Conservation (phyloP, 2,797 vertebrate species). For the Lepus oiostolus region DNA sequence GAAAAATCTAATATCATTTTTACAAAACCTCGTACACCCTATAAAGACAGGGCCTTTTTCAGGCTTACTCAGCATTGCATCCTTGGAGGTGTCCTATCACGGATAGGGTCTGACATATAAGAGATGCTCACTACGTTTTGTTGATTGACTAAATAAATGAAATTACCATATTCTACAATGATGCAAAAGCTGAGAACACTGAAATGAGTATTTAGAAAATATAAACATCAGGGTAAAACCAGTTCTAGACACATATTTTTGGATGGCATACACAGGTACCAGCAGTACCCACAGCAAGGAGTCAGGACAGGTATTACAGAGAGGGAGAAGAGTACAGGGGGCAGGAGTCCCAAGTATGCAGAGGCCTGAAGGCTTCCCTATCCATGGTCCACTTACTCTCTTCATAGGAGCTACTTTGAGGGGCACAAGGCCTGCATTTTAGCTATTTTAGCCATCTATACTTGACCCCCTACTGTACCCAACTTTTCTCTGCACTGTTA, state of each 20-base stretch:
- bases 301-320: not conserved
- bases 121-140: not conserved
- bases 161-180: not conserved
- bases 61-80: not conserved
- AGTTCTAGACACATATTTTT: not conserved
- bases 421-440: not conserved
- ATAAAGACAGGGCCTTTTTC: not conserved
- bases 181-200: not conserved
- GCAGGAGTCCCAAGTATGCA: not conserved
- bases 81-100: not conserved
- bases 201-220: not conserved
- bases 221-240: not conserved
- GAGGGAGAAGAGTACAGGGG: not conserved
- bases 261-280: not conserved
- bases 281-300: not conserved
- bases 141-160: not conserved
- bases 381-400: not conserved
- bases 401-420: not conserved
- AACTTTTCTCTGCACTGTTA: not conserved
- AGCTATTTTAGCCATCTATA: not conserved
- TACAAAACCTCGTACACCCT: not conserved
- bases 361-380: not conserved
- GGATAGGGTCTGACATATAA: not conserved
- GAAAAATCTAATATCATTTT: not conserved
- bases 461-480: not conserved